phyloP scores from a whole-genome alignment of 2,113 vertebrate genomes.

The Dasyurus viverrinus region DNA sequence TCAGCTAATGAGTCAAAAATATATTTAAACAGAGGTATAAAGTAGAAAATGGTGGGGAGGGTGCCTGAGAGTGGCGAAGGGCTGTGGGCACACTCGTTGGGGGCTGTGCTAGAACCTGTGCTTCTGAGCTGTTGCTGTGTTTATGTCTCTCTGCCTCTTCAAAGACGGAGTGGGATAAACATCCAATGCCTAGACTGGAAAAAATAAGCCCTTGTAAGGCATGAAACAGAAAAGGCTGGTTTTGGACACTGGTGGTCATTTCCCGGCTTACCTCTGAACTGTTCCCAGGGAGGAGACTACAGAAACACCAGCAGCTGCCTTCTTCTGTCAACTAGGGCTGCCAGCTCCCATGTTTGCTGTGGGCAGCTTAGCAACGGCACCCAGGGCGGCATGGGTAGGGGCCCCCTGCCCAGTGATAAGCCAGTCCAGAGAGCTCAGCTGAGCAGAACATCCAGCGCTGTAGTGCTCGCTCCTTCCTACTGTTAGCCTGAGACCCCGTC shows the following conservation, averaged over 20 bases:
- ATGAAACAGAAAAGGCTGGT: conserved; percentile 58
- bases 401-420: not conserved
- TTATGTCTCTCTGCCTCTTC: conserved; percentile 55
- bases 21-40: conserved; percentile 53
- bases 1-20: conserved; percentile 79
- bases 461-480: not conserved
- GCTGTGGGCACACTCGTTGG: not conserved
- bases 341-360: conserved; percentile 75
- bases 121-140: conserved; percentile 61
- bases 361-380: conserved; percentile 75
- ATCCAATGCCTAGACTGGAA: conserved; percentile 4
- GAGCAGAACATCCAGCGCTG: not conserved
- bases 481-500: not conserved
- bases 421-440: conserved; percentile 1
- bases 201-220: conserved; percentile 81
- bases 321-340: conserved; percentile 63
- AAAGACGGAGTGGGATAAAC: conserved; percentile 58
- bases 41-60: conserved; percentile 41
- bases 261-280: conserved; percentile 77
- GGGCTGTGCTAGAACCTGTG: not conserved
- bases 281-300: conserved; percentile 76
- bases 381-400: conserved; percentile 35
- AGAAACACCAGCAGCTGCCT: conserved; percentile 71
- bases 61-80: not conserved
- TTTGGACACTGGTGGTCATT: conserved; percentile 58